Evolutionary conservation across 2,113 vertebrate species (phyloP).

Genomic region (Vulpes vulpes): DNA sequence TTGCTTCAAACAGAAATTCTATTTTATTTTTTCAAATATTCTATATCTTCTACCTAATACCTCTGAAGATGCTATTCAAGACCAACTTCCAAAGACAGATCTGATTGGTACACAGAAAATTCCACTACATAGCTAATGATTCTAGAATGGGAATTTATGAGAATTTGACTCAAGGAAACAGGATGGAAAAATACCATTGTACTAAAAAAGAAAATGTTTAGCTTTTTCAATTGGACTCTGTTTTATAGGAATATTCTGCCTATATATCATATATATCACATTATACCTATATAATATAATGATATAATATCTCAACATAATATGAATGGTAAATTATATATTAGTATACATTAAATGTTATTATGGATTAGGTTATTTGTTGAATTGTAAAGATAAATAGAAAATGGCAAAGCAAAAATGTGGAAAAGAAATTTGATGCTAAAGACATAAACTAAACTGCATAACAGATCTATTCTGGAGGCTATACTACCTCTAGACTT

Average conservation of each 20-base stretch:
- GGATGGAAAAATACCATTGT: not conserved
- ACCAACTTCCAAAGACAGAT: not conserved
- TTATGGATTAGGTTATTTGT: not conserved
- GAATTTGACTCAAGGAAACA: not conserved
- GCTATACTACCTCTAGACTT: not conserved
- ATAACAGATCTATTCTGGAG: not conserved
- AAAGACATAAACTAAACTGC: not conserved
- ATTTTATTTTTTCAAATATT: conserved; percentile 16
- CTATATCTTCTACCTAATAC: not conserved
- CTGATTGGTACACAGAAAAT: not conserved
- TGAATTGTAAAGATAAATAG: not conserved
- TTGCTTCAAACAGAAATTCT: not conserved
- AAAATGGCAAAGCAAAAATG: not conserved
- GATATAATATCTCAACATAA: not conserved
- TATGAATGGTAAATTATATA: not conserved
- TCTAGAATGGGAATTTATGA: not conserved
- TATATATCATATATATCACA: not conserved
- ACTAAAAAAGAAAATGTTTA: not conserved
- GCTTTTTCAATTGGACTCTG: not conserved
- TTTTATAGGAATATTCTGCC: not conserved
- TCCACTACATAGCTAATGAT: not conserved
- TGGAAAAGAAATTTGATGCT: not conserved
- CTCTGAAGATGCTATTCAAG: not conserved
- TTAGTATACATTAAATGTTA: not conserved
- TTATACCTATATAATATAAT: not conserved